Conservation (phyloP, 2,797 vertebrate species). For the Lacerta bilineata region DNA sequence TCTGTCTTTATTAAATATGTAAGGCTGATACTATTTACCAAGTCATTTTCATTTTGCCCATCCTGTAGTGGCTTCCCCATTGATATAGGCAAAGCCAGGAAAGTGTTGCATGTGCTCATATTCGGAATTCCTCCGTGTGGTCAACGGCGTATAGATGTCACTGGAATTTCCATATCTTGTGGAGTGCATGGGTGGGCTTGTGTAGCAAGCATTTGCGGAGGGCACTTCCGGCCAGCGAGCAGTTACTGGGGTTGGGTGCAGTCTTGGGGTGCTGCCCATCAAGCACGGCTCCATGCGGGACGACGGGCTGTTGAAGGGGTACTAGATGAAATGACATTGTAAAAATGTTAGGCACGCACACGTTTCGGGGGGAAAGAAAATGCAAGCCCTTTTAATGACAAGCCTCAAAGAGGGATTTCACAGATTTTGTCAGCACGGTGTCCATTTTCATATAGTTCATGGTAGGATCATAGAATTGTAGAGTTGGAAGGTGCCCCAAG, state of each 20-base stretch:
- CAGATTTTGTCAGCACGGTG: not conserved
- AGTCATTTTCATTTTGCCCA: constrained; percentile 91
- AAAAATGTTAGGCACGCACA: constrained; percentile 19
- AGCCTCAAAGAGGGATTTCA: not conserved
- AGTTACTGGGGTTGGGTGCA: constrained; percentile 92
- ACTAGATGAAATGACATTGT: constrained; percentile 78
- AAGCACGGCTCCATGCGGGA: constrained; percentile 97
- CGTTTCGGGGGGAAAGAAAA: not conserved
- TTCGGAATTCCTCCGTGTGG: constrained; percentile 94
- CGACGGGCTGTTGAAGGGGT: constrained; percentile 94
- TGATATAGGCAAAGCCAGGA: constrained; percentile 98
- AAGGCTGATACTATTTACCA: constrained; percentile 63
- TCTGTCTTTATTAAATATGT: constrained; percentile 66
- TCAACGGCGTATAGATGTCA: constrained; percentile 94
- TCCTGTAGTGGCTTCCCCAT: constrained; percentile 95
- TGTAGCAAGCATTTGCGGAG: constrained; percentile 92
- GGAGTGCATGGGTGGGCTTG: constrained; percentile 93
- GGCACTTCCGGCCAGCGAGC: constrained; percentile 96
- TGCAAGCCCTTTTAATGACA: not conserved
- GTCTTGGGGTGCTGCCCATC: constrained; percentile 92
- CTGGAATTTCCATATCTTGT: constrained; percentile 90
- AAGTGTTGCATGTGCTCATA: constrained; percentile 99
- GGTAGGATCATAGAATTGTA: too few species aligned
- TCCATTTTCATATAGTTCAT: not conserved
- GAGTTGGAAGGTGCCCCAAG: too few species aligned